A percentile compares a stretch with the other conserved stretches of the same genome.
Evolutionary conservation across 2,888 invertebrate genomes (phyloP).

Genomic region (Branchipolynoe longqiensis): DNA sequence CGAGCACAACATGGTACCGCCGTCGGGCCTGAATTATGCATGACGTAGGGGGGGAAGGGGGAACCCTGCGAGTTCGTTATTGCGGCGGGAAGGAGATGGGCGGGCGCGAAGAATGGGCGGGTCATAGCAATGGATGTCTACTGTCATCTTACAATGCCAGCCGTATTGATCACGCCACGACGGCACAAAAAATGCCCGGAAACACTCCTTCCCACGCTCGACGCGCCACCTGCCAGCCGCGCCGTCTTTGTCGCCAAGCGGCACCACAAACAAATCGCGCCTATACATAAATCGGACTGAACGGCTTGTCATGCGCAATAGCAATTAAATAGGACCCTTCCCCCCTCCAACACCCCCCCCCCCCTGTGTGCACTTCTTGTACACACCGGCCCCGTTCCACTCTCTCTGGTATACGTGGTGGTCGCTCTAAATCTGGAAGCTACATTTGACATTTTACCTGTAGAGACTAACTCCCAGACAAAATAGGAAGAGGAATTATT

Average conservation of each 20-base stretch:
- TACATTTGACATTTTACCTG: too few relatives aligned
- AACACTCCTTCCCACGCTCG: conserved; percentile 32
- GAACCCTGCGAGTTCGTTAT: conserved; percentile 26
- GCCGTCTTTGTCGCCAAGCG: background rate
- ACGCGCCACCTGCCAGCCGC: conserved; percentile 26
- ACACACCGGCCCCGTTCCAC: background rate
- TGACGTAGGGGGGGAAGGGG: conserved; percentile 2
- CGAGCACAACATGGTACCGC: conserved; percentile 45
- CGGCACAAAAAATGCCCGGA: conserved; percentile 43
- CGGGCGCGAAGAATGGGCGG: conserved; percentile 10
- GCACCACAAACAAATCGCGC: background rate
- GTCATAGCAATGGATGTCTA: conserved; percentile 49
- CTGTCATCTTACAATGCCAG: conserved; percentile 47
- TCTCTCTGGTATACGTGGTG: background rate
- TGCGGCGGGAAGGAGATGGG: conserved; percentile 27
- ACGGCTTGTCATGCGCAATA: background rate
- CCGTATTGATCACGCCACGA: conserved; percentile 37
- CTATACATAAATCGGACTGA: background rate
- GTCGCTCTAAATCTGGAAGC: background rate
- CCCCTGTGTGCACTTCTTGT: too few relatives aligned
- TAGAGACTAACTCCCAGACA: too few relatives aligned
- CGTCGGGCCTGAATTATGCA: conserved; percentile 41
- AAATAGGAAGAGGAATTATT: too few relatives aligned
- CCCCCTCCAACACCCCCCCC: background rate
- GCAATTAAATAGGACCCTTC: conserved; percentile 9